phyloP scores from a whole-genome alignment of 2,888 invertebrate genomes.

The Drosophila mulleri region DNA sequence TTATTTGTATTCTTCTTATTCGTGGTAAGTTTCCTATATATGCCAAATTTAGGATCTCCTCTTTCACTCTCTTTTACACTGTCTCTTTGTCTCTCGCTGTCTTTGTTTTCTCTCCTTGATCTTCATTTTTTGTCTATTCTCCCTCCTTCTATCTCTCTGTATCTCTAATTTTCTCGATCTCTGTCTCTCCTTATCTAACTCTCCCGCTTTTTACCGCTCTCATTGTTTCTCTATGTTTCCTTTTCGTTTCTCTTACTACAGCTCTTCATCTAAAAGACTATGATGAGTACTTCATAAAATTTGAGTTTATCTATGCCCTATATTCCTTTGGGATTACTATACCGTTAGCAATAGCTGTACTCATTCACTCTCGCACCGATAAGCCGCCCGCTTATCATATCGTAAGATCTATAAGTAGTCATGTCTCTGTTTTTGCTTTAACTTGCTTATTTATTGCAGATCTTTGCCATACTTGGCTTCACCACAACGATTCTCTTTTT shows the following conservation, averaged over 20 bases:
- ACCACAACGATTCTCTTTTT: not conserved
- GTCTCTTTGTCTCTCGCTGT: too few relatives aligned
- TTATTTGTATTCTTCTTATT: constrained; percentile 1
- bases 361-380: constrained; percentile 50
- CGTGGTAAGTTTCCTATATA: not conserved
- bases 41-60: too few relatives aligned
- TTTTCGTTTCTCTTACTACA: too few relatives aligned
- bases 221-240: too few relatives aligned
- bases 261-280: not conserved
- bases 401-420: constrained; percentile 22
- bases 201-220: too few relatives aligned
- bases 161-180: too few relatives aligned
- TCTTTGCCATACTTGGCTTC: constrained; percentile 29
- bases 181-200: too few relatives aligned
- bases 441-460: constrained; percentile 7
- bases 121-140: too few relatives aligned
- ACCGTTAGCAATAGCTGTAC: constrained; percentile 43
- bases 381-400: constrained; percentile 37
- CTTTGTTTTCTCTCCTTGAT: too few relatives aligned
- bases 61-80: too few relatives aligned
- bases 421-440: not conserved
- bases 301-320: not conserved
- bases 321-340: constrained; percentile 43
- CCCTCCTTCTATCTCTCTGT: too few relatives aligned
- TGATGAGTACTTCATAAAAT: constrained; percentile 1